A percentile compares a stretch with the other conserved stretches of the same genome.
These are phyloP conservation scores for Octopus bimaculoides DNA, from an alignment of 1,140 invertebrate genomes.

Conservation along the genomic window DNA sequence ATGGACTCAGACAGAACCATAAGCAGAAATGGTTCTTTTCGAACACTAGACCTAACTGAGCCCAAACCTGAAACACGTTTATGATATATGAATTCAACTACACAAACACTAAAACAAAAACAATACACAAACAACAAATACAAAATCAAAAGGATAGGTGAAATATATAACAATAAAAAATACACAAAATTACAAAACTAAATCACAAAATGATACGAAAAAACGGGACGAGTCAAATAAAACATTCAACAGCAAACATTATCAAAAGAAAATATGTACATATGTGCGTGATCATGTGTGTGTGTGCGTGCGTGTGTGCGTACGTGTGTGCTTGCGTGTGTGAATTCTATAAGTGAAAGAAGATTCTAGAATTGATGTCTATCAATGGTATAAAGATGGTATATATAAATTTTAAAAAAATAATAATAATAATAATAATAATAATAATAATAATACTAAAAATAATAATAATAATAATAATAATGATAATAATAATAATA, in stretches of 20 bases:
- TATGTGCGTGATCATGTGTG: neutral
- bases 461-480: no score
- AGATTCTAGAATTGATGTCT: no score
- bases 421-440: no score
- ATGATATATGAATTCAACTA: neutral
- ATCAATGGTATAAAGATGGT: no score
- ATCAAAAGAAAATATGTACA: neutral
- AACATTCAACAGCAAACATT: neutral
- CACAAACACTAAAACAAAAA: no score
- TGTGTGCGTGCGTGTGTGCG: neutral
- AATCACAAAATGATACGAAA: no score
- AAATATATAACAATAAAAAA: neutral
- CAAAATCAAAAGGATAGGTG: neutral
- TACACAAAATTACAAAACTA: neutral
- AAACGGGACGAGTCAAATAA: neutral
- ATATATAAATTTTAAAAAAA: no score
- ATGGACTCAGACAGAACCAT: constrained; percentile 15
- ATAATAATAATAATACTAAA: no score
- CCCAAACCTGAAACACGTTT: neutral
- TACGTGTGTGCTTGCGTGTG: neutral
- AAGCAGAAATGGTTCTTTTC: constrained; percentile 32
- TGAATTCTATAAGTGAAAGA: neutral
- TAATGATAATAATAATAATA: no score
- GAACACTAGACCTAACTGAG: neutral
- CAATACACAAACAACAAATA: no score